A percentile compares a stretch with the other conserved stretches of the same genome.
Evolutionary conservation across 1,140 invertebrate species (phyloP).

Genomic region (Drosophila dunni): DNA sequence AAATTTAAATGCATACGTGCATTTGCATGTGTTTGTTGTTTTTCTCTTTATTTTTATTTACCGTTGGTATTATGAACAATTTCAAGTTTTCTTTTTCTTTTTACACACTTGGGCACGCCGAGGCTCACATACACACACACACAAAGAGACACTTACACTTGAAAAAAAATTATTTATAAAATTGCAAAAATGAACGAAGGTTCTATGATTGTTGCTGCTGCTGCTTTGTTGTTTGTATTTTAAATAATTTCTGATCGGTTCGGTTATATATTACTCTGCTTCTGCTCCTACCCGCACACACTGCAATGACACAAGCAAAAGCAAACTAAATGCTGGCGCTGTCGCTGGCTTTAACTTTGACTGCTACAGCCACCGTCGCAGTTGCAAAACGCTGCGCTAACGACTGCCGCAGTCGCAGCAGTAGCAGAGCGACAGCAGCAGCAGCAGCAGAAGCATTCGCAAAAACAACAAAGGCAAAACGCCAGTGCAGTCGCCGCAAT

Average conservation of each 20-base stretch:
- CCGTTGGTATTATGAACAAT: constrained; percentile 61
- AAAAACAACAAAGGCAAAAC: constrained; percentile 61
- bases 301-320: constrained; percentile 80
- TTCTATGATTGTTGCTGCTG: constrained; percentile 15
- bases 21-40: constrained; percentile 6
- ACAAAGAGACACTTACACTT: constrained; percentile 27
- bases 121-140: constrained; percentile 14
- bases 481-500: constrained; percentile 43
- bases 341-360: constrained; percentile 73
- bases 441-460: constrained; percentile 37
- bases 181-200: constrained; percentile 17
- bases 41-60: constrained; percentile 53
- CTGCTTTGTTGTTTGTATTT: constrained; percentile 19
- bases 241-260: constrained; percentile 27
- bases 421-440: constrained; percentile 51
- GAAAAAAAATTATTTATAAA: constrained; percentile 43
- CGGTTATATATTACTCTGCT: constrained; percentile 34
- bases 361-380: constrained; percentile 40
- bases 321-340: constrained; percentile 72
- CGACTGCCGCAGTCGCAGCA: constrained; percentile 41
- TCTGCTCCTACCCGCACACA: constrained; percentile 67
- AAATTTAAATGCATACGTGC: neutral
- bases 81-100: constrained; percentile 28
- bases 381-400: constrained; percentile 28
- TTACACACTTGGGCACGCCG: constrained; percentile 2